These are phyloP conservation scores for Chrysina gloriosa DNA, from an alignment of 2,888 invertebrate genomes.

Conservation along the genomic window DNA sequence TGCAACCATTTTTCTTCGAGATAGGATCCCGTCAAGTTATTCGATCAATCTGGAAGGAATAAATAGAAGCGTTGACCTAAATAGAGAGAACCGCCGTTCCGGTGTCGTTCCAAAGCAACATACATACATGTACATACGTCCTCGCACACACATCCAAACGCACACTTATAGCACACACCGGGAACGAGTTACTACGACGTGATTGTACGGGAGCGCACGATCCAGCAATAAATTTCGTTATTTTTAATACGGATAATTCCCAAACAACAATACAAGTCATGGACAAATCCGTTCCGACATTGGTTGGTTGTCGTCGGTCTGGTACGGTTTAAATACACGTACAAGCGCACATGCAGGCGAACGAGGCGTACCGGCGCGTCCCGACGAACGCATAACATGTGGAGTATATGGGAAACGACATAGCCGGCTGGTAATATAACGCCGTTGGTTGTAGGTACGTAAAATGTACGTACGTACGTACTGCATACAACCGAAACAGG, in stretches of 20 bases:
- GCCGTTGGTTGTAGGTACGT: neutral
- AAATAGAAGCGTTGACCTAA: conserved; percentile 25
- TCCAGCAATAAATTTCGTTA: conserved; percentile 49
- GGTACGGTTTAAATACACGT: conserved; percentile 27
- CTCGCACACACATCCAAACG: neutral
- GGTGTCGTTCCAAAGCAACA: conserved; percentile 10
- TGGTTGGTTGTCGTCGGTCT: conserved; percentile 47
- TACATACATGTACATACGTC: too few species aligned
- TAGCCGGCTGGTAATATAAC: neutral
- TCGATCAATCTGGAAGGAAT: conserved; percentile 19
- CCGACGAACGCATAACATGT: neutral
- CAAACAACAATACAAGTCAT: conserved; percentile 58
- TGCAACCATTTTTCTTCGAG: neutral
- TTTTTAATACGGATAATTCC: conserved; percentile 52
- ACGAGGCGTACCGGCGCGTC: neutral
- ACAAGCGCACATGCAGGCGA: conserved; percentile 32
- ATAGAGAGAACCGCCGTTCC: conserved; percentile 14
- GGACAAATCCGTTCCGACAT: conserved; percentile 57
- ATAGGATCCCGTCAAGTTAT: conserved; percentile 4
- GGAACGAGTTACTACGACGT: conserved; percentile 18
- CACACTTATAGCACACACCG: neutral
- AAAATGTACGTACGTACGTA: neutral
- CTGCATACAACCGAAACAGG: neutral
- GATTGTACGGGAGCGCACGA: conserved; percentile 10
- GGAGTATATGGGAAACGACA: neutral